Percentiles rank a stretch among this genome's conserved stretches.
These are phyloP conservation scores for Mesitornis unicolor DNA, from an alignment of 2,113 vertebrate genomes.

Conservation along the genomic window DNA sequence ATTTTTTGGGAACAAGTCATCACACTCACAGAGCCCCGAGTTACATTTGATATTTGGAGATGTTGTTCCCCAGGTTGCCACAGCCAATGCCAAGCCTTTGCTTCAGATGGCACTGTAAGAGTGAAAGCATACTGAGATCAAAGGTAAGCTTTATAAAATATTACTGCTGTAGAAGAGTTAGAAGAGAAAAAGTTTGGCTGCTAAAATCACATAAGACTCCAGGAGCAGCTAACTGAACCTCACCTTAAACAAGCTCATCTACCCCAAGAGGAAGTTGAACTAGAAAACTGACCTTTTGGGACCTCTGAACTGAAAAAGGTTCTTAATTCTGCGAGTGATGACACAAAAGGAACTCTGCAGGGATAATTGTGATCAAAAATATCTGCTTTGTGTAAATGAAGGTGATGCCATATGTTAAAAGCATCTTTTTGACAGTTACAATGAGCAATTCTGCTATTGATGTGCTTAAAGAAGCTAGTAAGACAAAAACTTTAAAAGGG, in stretches of 20 bases:
- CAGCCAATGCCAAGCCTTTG: slow-evolving; percentile 39
- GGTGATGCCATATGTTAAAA: background rate
- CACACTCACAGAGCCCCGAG: background rate
- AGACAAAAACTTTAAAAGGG: background rate
- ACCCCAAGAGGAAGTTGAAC: background rate
- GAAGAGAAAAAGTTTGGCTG: background rate
- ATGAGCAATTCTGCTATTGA: background rate
- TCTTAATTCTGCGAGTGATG: background rate
- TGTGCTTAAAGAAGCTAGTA: background rate
- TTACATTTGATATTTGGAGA: slow-evolving; percentile 60
- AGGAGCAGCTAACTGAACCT: background rate
- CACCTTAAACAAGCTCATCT: background rate
- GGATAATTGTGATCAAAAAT: background rate
- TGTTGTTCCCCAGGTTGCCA: slow-evolving; percentile 54
- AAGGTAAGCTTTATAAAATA: slow-evolving; percentile 1
- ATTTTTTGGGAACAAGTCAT: slow-evolving; percentile 39
- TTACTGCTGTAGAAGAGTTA: background rate
- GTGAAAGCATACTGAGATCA: background rate
- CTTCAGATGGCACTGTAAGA: background rate
- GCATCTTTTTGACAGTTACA: slow-evolving; percentile 41
- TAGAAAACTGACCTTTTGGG: background rate
- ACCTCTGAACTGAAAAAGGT: background rate
- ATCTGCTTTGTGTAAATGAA: background rate
- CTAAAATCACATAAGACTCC: background rate
- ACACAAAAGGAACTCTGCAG: background rate